phyloP scores from a whole-genome alignment of 1,140 invertebrate genomes.

The Callitettix versicolor region DNA sequence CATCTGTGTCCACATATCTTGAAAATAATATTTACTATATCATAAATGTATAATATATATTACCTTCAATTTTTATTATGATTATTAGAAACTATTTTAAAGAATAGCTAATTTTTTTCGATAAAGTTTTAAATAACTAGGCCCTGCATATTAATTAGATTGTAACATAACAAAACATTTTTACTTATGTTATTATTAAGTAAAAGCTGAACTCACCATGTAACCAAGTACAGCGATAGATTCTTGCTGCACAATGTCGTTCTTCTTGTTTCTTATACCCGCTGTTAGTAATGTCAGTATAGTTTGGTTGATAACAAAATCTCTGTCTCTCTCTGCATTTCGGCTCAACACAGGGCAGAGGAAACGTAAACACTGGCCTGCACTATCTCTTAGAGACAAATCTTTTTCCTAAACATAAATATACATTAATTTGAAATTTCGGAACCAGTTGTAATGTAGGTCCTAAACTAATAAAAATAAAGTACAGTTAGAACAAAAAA shows the following conservation, averaged over 20 bases:
- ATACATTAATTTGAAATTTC: too few relatives aligned
- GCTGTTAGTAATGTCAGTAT: slow-evolving; percentile 55
- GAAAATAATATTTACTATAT: too few relatives aligned
- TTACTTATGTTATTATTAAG: too few relatives aligned
- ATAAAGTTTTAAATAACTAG: too few relatives aligned
- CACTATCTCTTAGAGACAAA: slow-evolving; percentile 66
- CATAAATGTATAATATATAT: too few relatives aligned
- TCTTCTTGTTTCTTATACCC: slow-evolving; percentile 53
- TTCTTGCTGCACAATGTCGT: slow-evolving; percentile 53
- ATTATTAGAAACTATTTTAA: too few relatives aligned
- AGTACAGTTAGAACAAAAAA: background rate
- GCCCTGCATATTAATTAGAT: too few relatives aligned
- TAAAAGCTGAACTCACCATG: slow-evolving; percentile 41
- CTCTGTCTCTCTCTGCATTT: slow-evolving; percentile 18
- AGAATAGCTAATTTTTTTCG: too few relatives aligned
- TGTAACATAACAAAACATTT: too few relatives aligned
- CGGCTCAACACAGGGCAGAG: slow-evolving; percentile 45
- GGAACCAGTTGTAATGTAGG: too few relatives aligned
- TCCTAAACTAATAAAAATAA: slow-evolving; percentile 6
- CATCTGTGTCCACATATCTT: too few relatives aligned
- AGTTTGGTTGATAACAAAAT: slow-evolving; percentile 60
- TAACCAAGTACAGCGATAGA: slow-evolving; percentile 64
- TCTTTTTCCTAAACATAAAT: slow-evolving; percentile 53
- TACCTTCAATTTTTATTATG: too few relatives aligned
- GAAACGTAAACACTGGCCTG: slow-evolving; percentile 60